These are phyloP conservation scores for Oopsacas minuta DNA, from an alignment of 37 sponge, comb jelly and placozoan genomes.

Conservation along the genomic window DNA sequence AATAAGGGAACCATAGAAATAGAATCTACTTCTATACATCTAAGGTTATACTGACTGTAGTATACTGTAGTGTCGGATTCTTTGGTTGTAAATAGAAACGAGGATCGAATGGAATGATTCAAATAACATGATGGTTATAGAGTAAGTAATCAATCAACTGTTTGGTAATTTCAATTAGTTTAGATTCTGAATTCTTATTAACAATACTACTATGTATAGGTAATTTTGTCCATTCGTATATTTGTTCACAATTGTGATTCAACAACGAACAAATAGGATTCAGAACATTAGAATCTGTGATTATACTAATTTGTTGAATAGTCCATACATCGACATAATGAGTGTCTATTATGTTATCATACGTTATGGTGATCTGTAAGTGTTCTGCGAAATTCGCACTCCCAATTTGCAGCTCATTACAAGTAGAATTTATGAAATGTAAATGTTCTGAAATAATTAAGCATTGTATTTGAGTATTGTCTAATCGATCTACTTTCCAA, in stretches of 20 bases:
- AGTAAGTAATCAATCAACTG: neutral
- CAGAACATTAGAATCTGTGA: neutral
- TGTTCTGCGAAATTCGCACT: neutral
- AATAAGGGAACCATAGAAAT: conserved; percentile 4
- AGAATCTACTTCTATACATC: neutral
- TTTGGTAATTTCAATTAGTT: neutral
- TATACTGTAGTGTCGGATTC: neutral
- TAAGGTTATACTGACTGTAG: neutral
- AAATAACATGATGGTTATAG: neutral
- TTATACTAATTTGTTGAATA: neutral
- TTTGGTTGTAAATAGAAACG: conserved; percentile 1
- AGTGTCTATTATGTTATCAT: neutral
- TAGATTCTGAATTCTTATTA: neutral
- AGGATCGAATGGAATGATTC: neutral
- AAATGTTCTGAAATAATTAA: neutral
- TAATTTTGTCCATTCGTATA: neutral
- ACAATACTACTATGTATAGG: neutral
- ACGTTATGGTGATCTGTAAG: neutral
- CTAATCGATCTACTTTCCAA: neutral
- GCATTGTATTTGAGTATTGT: neutral
- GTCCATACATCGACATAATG: neutral
- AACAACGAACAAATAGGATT: neutral
- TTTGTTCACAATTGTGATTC: neutral
- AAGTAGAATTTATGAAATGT: neutral
- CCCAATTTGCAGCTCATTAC: neutral